Conservation (phyloP, 2,113 vertebrate genomes). For the Alethe diademata region DNA sequence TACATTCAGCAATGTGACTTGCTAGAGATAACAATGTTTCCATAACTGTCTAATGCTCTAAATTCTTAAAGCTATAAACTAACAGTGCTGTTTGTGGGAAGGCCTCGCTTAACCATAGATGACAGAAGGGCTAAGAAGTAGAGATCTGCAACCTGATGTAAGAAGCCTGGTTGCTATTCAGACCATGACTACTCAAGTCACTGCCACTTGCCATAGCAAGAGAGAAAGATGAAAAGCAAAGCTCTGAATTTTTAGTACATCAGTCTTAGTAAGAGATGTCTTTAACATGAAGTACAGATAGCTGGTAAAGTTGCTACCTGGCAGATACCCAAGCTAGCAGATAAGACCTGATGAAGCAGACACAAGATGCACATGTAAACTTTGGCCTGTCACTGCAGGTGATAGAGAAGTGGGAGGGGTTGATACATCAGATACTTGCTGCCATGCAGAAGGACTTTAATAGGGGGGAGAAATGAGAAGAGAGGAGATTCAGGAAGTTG, state of each 20-base stretch:
- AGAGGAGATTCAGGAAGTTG: not conserved
- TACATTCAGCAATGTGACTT: not conserved
- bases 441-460: not conserved
- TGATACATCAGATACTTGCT: not conserved
- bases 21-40: not conserved
- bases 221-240: not conserved
- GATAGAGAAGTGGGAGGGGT: not conserved
- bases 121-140: not conserved
- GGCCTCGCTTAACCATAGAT: not conserved
- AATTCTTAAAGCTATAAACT: not conserved
- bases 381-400: not conserved
- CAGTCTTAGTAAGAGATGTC: not conserved
- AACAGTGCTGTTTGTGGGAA: not conserved
- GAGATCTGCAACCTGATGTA: not conserved
- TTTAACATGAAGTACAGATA: not conserved
- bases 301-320: not conserved
- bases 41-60: not conserved
- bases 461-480: accelerated
- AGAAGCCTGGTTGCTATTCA: not conserved
- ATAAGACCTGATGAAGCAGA: not conserved
- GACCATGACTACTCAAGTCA: not conserved
- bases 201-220: not conserved
- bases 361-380: not conserved
- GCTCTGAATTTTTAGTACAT: not conserved
- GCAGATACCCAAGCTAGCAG: not conserved